Conservation (phyloP, 1,140 invertebrate genomes). For the Heliconius nattereri region DNA sequence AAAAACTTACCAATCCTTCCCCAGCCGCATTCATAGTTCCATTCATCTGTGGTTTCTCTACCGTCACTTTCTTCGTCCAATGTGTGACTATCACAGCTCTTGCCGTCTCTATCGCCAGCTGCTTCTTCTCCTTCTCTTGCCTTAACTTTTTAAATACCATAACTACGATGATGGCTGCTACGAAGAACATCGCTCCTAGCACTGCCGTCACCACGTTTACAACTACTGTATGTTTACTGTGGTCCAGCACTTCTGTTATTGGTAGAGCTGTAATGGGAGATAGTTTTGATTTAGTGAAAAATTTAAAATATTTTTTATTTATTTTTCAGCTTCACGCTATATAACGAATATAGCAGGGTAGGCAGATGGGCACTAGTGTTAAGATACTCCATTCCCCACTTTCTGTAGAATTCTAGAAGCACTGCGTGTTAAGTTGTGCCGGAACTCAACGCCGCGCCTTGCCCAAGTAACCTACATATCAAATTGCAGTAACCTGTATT, state of each 20-base stretch:
- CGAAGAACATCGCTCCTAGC: conserved; percentile 83
- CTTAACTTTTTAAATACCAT: conserved; percentile 82
- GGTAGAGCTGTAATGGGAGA: conserved; percentile 62
- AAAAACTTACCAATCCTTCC: conserved; percentile 83
- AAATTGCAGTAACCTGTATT: too few species aligned
- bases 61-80: conserved; percentile 94
- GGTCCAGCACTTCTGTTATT: conserved; percentile 65
- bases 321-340: neutral
- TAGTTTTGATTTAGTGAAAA: neutral
- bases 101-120: conserved; percentile 88
- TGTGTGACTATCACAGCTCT: conserved; percentile 89
- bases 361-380: neutral
- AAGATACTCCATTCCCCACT: neutral
- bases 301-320: neutral
- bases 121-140: conserved; percentile 88
- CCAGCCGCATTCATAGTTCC: conserved; percentile 80
- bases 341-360: neutral
- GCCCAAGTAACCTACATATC: too few species aligned
- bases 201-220: conserved; percentile 83
- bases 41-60: conserved; percentile 87
- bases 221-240: conserved; percentile 80
- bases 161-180: conserved; percentile 83
- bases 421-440: neutral
- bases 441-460: neutral
- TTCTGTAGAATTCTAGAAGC: neutral